phyloP scores from a whole-genome alignment of 2,888 invertebrate species.

The Notocelia uddmanniana region DNA sequence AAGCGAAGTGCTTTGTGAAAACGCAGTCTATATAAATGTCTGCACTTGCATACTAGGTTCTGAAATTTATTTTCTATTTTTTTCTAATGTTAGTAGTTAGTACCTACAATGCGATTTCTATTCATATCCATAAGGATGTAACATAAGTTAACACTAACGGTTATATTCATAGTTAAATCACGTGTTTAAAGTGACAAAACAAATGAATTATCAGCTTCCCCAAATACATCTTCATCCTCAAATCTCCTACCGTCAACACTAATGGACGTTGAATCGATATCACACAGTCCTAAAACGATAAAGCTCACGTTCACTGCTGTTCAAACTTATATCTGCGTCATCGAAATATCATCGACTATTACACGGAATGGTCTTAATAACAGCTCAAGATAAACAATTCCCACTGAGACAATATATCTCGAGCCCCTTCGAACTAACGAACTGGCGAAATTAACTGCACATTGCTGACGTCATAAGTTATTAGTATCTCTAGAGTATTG shows the following conservation, averaged over 20 bases:
- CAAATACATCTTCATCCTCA: slow-evolving; percentile 2
- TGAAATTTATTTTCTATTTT: slow-evolving; percentile 16
- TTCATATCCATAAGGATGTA: too few species aligned
- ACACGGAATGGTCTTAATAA: slow-evolving; percentile 67
- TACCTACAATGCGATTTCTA: not conserved
- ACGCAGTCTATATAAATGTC: slow-evolving; percentile 28
- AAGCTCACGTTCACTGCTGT: slow-evolving; percentile 25
- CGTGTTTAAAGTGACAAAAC: not conserved
- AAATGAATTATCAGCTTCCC: not conserved
- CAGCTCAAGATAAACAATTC: slow-evolving; percentile 71
- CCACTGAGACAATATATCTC: slow-evolving; percentile 75
- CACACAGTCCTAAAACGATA: slow-evolving; percentile 37
- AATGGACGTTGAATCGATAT: slow-evolving; percentile 13
- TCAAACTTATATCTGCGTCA: slow-evolving; percentile 41
- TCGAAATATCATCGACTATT: slow-evolving; percentile 53
- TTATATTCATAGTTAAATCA: not conserved
- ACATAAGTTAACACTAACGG: not conserved
- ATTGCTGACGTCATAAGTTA: slow-evolving; percentile 68
- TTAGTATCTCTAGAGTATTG: slow-evolving; percentile 66
- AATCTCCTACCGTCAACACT: not conserved
- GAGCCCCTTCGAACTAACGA: slow-evolving; percentile 49
- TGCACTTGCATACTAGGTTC: slow-evolving; percentile 22
- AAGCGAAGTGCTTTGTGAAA: slow-evolving; percentile 25
- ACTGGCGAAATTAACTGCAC: slow-evolving; percentile 52
- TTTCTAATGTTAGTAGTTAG: too few species aligned